A percentile compares a stretch with the other conserved stretches of the same genome.
These are phyloP conservation scores for Anhinga rufa DNA, from an alignment of 2,113 vertebrate genomes.

Conservation along the genomic window DNA sequence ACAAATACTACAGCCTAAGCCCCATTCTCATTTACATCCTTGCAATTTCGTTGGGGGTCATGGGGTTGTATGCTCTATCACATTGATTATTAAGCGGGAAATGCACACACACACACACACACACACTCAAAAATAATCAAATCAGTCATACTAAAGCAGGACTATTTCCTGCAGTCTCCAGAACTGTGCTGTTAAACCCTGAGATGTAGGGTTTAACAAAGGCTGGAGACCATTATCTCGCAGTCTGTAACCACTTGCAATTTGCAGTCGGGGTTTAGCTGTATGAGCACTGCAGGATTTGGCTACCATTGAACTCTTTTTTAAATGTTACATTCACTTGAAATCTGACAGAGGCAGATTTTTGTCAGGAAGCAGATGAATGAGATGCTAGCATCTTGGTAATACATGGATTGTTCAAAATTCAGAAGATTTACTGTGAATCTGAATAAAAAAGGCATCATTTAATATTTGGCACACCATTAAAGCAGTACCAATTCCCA, in stretches of 20 bases:
- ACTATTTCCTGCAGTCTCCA: background rate
- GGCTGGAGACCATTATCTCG: background rate
- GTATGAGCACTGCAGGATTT: background rate
- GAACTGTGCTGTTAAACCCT: background rate
- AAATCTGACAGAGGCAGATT: background rate
- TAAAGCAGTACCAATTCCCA: background rate
- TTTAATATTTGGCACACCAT: background rate
- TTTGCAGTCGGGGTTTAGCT: background rate
- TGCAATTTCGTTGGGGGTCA: background rate
- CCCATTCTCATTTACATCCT: background rate
- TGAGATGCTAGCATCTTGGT: background rate
- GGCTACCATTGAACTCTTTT: background rate
- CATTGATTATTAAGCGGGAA: background rate
- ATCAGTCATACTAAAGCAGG: background rate
- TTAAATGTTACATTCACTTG: background rate
- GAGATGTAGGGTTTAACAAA: constrained; percentile 10
- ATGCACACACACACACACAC: background rate
- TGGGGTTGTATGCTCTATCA: background rate
- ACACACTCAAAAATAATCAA: background rate
- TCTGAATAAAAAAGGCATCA: background rate
- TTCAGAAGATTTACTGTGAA: background rate
- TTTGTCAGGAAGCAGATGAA: background rate
- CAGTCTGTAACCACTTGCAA: background rate
- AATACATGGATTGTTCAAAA: background rate
- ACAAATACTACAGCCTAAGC: background rate